Base-by-base conservation (phyloP, 2,888 invertebrate species). In the Pollenia griseotomentosa region DNA sequence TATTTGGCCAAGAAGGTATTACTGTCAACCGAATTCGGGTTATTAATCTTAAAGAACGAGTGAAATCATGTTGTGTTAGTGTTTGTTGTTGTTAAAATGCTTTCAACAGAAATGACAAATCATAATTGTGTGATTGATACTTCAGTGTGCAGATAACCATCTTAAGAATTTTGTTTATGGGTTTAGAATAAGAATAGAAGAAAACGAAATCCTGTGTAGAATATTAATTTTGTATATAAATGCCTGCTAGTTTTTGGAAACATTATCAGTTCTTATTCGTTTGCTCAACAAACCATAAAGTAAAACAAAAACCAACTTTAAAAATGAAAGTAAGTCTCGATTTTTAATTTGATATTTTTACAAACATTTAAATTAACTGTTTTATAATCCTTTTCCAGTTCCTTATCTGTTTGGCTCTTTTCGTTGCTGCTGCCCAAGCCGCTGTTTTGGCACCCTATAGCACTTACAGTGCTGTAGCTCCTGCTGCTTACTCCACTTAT, bases 381-480 rank as follows among this genome's bases (percentile, higher is more conserved):
- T 71, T 40, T 23, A 5, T 51, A 48, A 55, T 63, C 42, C 46
- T 61, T 65, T 63, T 40, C 12, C 74, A 92, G 91, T 91, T 91
- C 90, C 88, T 92, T 88, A 89, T 92, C 88, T 91, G 91, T 89
- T 90, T 92, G 86, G 89, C 90, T 82, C 89, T 92, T 74, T 91
- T 90, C 89, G 75, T 92, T 61, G 92, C 92, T 88, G 91, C 85
- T 83, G 91, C 91, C 68, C 91, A 91, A 89, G 92, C 92, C 83
- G 91, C 91, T 59, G 89, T 86, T 75, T 83, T 92, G 23, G 73
- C 85, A 55, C 87, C 88, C 19, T 44, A 86, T 14, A 61, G 79
- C 55, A 88, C 89, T 10, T 89, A 89, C 33, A 87, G 88, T 40
- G 89, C 89, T n/a, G 83, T 87, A 1, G 87, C 85, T 74, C 80